These are phyloP conservation scores for Psilanteris sp. DNA, from an alignment of 1,140 invertebrate species.

Conservation along the genomic window DNA sequence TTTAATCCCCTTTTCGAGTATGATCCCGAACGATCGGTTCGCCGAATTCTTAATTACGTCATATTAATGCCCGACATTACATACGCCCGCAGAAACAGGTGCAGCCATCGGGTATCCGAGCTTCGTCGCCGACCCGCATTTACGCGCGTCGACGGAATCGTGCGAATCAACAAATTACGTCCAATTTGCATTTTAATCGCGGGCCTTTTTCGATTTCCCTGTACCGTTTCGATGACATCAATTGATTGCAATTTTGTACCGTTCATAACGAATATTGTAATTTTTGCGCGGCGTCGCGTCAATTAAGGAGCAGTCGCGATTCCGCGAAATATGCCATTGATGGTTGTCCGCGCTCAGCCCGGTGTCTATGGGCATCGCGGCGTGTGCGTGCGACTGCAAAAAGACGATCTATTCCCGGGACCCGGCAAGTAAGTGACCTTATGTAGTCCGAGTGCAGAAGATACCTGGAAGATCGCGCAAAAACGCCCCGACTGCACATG, in stretches of 20 bases:
- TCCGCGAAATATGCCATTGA: too few relatives aligned
- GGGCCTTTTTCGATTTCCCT: not conserved
- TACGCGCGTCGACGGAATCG: not conserved
- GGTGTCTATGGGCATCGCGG: too few relatives aligned
- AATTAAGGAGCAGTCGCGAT: slow-evolving; percentile 21
- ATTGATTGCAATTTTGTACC: slow-evolving; percentile 19
- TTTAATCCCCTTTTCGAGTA: too few relatives aligned
- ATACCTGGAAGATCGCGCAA: slow-evolving; percentile 71
- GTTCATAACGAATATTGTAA: too few relatives aligned
- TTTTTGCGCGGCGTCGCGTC: not conserved
- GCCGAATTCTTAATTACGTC: too few relatives aligned
- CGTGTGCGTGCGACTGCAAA: too few relatives aligned
- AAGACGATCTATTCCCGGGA: slow-evolving; percentile 70
- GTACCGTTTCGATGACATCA: slow-evolving; percentile 1
- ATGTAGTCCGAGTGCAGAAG: slow-evolving; percentile 72
- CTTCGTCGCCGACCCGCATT: too few relatives aligned
- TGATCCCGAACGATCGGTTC: too few relatives aligned
- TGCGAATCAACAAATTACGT: not conserved
- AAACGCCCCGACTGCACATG: slow-evolving; percentile 46
- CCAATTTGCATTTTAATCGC: slow-evolving; percentile 8
- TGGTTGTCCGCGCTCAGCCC: too few relatives aligned
- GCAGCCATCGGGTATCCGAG: not conserved
- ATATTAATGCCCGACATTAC: too few relatives aligned
- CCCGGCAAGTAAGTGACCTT: slow-evolving; percentile 70
- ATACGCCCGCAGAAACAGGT: too few relatives aligned